A percentile compares a stretch with the other conserved stretches of the same genome.
Evolutionary conservation across 2,888 invertebrate species (phyloP).

Genomic region (Tholera decimalis): DNA sequence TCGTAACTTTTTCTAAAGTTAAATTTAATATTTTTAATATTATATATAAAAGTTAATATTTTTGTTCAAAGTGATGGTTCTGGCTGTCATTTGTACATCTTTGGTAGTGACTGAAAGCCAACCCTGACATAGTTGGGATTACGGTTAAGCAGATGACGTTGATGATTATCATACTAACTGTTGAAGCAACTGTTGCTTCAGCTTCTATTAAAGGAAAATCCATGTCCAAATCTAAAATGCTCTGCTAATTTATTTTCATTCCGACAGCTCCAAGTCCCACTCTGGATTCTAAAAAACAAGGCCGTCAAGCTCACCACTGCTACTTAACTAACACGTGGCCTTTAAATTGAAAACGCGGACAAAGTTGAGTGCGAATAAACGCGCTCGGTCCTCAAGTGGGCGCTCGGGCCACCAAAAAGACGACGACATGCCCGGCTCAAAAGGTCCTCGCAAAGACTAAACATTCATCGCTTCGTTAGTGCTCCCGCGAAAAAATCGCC

Average conservation of each 20-base stretch:
- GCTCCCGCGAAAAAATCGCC: slow-evolving; percentile 79
- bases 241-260: slow-evolving; percentile 45
- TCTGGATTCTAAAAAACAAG: slow-evolving; percentile 60
- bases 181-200: slow-evolving; percentile 35
- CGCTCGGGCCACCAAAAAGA: slow-evolving; percentile 78
- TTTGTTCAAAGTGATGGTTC: too few species aligned
- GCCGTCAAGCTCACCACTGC: slow-evolving; percentile 50
- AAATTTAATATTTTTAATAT: too few species aligned
- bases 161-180: not conserved
- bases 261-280: slow-evolving; percentile 53
- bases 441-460: slow-evolving; percentile 86
- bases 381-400: slow-evolving; percentile 85
- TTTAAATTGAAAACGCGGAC: slow-evolving; percentile 74
- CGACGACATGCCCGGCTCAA: slow-evolving; percentile 74
- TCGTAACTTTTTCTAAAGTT: not conserved
- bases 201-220: slow-evolving; percentile 21
- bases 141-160: too few species aligned
- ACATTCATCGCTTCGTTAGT: slow-evolving; percentile 88
- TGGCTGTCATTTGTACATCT: too few species aligned
- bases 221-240: slow-evolving; percentile 16
- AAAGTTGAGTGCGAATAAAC: slow-evolving; percentile 86
- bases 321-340: slow-evolving; percentile 69
- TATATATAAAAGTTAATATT: too few species aligned
- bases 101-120: too few species aligned
- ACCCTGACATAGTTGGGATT: too few species aligned